These are phyloP conservation scores for Boleophthalmus pectinirostris DNA, from an alignment of 2,113 vertebrate genomes.

Conservation along the genomic window DNA sequence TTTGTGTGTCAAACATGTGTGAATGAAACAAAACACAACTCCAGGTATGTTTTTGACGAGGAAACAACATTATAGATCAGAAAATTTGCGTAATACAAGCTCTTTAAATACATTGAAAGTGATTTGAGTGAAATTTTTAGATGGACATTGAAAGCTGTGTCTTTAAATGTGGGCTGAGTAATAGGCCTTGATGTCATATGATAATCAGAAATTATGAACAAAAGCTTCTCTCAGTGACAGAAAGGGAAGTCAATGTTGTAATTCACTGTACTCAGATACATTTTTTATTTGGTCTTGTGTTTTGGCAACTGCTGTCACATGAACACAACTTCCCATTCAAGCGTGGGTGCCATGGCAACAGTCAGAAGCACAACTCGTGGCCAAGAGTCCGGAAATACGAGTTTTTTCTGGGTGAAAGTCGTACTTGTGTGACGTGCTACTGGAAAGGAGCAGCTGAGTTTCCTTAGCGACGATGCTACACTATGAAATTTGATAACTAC, in stretches of 20 bases:
- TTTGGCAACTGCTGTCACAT: constrained; percentile 24
- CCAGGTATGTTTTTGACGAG: too few relatives aligned
- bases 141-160: neutral
- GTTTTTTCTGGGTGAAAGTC: neutral
- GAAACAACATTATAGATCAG: too few relatives aligned
- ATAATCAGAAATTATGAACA: neutral
- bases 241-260: constrained; percentile 10
- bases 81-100: too few relatives aligned
- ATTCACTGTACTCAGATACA: constrained; percentile 12
- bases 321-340: constrained; percentile 39
- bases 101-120: neutral
- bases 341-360: constrained; percentile 33
- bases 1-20: too few relatives aligned
- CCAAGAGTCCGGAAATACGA: neutral
- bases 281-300: constrained; percentile 17
- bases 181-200: neutral
- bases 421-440: neutral
- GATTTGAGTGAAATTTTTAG: neutral
- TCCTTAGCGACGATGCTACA: neutral
- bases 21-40: too few relatives aligned
- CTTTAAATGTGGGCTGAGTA: neutral
- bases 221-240: neutral
- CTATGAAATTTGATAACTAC: neutral
- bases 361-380: constrained; percentile 17
- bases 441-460: neutral